Base-by-base conservation (phyloP, 2,888 invertebrate genomes). In the Leptinotarsa peninsularis region DNA sequence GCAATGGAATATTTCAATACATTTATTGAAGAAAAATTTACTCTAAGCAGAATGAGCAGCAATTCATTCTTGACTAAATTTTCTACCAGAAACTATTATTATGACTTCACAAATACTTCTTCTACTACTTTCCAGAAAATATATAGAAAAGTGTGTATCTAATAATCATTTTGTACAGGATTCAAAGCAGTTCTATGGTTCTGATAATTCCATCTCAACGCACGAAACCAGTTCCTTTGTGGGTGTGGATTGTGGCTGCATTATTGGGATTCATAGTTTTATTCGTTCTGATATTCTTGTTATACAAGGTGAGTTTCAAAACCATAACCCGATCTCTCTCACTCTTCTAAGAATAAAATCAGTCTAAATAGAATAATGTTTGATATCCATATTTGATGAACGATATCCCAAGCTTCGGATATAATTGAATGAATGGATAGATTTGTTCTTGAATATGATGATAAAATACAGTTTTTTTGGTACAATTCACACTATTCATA, bases 281-380 rank as follows among this genome's bases (percentile, higher is more conserved):
- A n/a, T 69, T 73, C 50, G 56, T 78, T 23, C 50, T 83, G 4
- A 71, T 76, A 14, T 80, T 76, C 66, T 33, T 78, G 17, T 73
- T 82, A 54, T 80, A 82, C 63, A 82, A 78, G 76, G 83, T 83
- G 77, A 79, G 76, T 52, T 58, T 49, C 49, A 49, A 18, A 18
- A 21, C 23, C 43, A 49, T 17, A 49, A 15, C 3, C 17, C n/a
- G 17, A 54, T 33, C 33, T 33, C 33, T 0, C 33, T 7, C 7
- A 0, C 33, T 33, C 1, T 7, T 33, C 33, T 33, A 33, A 33
- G 33, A 33, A 33, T 33, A 33, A 7, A 7, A 5, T 1, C 7
- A 33, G 7, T 7, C 33, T 5, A 1, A 33, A 33, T 7, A 33
- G 0, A 33, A 33, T 33, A 7, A 33, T 33, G 7, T 33, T 33